phyloP scores from a whole-genome alignment of 1,140 invertebrate genomes.

The Eulimnadia texana region DNA sequence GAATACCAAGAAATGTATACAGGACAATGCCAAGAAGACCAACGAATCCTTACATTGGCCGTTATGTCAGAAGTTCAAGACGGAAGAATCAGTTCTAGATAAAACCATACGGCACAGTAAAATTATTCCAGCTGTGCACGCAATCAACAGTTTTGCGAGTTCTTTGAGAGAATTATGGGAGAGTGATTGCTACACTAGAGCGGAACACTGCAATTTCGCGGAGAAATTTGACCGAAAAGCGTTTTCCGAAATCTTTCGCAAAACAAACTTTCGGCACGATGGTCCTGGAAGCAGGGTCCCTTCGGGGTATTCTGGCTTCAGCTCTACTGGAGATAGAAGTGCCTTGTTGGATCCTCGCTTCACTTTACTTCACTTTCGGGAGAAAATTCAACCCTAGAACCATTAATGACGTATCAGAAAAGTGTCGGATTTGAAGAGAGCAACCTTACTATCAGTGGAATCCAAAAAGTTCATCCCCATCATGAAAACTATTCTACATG shows the following conservation, averaged over 20 bases:
- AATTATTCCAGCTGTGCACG: slow-evolving; percentile 31
- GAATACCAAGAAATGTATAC: slow-evolving; percentile 18
- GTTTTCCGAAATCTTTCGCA: slow-evolving; percentile 28
- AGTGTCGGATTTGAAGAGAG: not conserved
- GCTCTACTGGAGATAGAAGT: slow-evolving; percentile 4
- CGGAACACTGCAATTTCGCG: slow-evolving; percentile 26
- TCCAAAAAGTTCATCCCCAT: too few relatives aligned
- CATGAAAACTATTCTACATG: not conserved
- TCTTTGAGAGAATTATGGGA: slow-evolving; percentile 29
- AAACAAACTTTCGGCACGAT: slow-evolving; percentile 22
- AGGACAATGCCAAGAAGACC: slow-evolving; percentile 10
- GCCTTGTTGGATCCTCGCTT: slow-evolving; percentile 16
- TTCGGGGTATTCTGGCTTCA: slow-evolving; percentile 11
- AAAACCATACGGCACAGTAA: slow-evolving; percentile 25
- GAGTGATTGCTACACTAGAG: slow-evolving; percentile 23
- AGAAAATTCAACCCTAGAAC: not conserved
- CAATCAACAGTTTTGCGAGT: slow-evolving; percentile 29
- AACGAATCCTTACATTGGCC: slow-evolving; percentile 21
- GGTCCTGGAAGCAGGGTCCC: slow-evolving; percentile 22
- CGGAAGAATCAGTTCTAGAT: slow-evolving; percentile 22
- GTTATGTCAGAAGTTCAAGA: slow-evolving; percentile 26
- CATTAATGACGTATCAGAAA: not conserved
- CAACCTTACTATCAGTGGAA: not conserved
- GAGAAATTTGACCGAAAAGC: slow-evolving; percentile 24
- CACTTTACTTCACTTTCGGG: slow-evolving; percentile 8